phyloP scores from a whole-genome alignment of 2,797 vertebrate species.

The Distichodus sexfasciatus region DNA sequence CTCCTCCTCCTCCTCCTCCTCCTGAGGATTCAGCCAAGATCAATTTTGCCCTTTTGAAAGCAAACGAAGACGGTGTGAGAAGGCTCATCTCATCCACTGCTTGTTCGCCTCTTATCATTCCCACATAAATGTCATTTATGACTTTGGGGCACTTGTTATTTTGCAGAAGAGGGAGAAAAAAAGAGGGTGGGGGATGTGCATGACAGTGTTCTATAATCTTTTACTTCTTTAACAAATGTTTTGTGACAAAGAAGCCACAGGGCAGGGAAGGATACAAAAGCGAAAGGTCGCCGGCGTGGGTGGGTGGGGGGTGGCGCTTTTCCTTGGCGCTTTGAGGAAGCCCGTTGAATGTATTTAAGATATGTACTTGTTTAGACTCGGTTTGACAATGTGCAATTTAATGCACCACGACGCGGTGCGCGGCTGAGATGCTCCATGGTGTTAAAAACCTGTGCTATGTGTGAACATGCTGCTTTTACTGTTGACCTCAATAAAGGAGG shows the following conservation, averaged over 20 bases:
- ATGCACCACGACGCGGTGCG: background rate
- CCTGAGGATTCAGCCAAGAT: conserved; percentile 9
- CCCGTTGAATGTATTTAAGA: conserved; percentile 28
- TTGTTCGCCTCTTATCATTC: conserved; percentile 28
- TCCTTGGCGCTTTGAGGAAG: background rate
- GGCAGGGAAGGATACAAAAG: conserved; percentile 5
- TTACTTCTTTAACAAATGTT: conserved; percentile 30
- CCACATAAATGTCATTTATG: conserved; percentile 32
- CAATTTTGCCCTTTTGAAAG: conserved; percentile 17
- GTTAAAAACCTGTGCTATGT: conserved; percentile 28
- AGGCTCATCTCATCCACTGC: conserved; percentile 26
- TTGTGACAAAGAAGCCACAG: conserved; percentile 1
- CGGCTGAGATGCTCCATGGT: background rate
- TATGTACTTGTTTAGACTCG: conserved; percentile 30
- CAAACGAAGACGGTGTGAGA: background rate
- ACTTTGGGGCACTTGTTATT: conserved; percentile 35
- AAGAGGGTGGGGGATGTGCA: conserved; percentile 1
- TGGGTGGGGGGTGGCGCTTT: background rate
- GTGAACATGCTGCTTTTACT: conserved; percentile 29
- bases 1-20: background rate
- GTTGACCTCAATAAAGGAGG: conserved; percentile 44
- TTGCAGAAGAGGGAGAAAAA: background rate
- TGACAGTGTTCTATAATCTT: background rate
- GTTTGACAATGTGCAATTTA: conserved; percentile 14
- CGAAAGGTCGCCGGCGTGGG: background rate